Evolutionary conservation across 2,888 invertebrate species (phyloP).

Genomic region (Coleophora flavipennella): DNA sequence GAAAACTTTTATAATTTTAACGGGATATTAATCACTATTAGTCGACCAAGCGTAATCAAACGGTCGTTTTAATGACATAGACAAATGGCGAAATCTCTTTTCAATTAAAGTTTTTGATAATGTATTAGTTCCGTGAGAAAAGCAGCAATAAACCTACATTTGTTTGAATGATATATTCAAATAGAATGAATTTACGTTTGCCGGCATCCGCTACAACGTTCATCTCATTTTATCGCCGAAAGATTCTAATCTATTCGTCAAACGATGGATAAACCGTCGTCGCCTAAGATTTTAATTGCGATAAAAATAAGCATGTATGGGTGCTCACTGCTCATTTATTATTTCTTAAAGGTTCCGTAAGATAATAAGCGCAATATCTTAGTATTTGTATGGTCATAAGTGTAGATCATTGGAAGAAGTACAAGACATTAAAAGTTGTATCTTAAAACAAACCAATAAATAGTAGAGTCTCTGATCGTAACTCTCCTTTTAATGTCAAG

Average conservation of each 20-base stretch:
- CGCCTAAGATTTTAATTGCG: slow-evolving; percentile 45
- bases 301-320: slow-evolving; percentile 33
- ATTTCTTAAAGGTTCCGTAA: slow-evolving; percentile 18
- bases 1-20: slow-evolving; percentile 33
- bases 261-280: slow-evolving; percentile 51
- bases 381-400: slow-evolving; percentile 4
- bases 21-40: slow-evolving; percentile 31
- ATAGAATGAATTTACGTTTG: slow-evolving; percentile 65
- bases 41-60: slow-evolving; percentile 35
- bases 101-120: slow-evolving; percentile 65
- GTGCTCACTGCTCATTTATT: slow-evolving; percentile 9
- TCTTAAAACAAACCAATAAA: no score
- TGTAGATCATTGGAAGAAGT: slow-evolving; percentile 1
- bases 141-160: slow-evolving; percentile 72
- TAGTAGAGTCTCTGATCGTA: neutral
- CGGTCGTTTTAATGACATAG: slow-evolving; percentile 43
- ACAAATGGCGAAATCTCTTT: slow-evolving; percentile 63
- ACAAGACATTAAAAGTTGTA: no score
- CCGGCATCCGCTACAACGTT: slow-evolving; percentile 63
- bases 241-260: slow-evolving; percentile 64
- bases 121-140: slow-evolving; percentile 72
- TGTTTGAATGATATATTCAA: slow-evolving; percentile 66
- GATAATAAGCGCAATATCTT: slow-evolving; percentile 12
- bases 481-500: no score
- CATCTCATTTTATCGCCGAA: slow-evolving; percentile 44